These are phyloP conservation scores for Myrmecophaga tridactyla DNA, from an alignment of 2,113 vertebrate genomes.

Conservation along the genomic window DNA sequence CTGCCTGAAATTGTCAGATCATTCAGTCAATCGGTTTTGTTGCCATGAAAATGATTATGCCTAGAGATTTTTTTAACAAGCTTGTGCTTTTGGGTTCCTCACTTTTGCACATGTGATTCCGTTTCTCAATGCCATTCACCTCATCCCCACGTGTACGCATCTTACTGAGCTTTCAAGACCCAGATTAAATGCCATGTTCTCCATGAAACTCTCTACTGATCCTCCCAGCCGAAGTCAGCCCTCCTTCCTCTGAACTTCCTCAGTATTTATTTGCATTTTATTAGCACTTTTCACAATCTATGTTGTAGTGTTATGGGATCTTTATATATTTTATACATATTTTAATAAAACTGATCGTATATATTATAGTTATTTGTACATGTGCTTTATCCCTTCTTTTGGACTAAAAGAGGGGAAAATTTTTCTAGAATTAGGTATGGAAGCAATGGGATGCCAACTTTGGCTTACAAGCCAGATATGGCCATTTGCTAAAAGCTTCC, in stretches of 20 bases:
- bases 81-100: background rate
- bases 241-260: background rate
- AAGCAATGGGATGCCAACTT: background rate
- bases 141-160: background rate
- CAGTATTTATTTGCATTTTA: background rate
- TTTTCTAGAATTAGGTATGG: background rate
- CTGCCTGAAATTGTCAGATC: background rate
- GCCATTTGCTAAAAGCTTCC: slow-evolving; percentile 36
- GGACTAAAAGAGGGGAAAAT: background rate
- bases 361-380: background rate
- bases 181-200: background rate
- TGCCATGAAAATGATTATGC: background rate
- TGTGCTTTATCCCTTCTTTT: background rate
- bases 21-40: background rate
- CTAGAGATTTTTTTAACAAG: background rate
- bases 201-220: background rate
- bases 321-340: background rate
- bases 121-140: background rate
- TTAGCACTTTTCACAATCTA: background rate
- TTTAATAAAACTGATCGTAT: background rate
- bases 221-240: background rate
- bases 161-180: background rate
- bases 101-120: background rate
- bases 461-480: background rate
- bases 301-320: background rate